Base-by-base conservation (phyloP, 2,888 invertebrate species). In the Plemyria rubiginata region DNA sequence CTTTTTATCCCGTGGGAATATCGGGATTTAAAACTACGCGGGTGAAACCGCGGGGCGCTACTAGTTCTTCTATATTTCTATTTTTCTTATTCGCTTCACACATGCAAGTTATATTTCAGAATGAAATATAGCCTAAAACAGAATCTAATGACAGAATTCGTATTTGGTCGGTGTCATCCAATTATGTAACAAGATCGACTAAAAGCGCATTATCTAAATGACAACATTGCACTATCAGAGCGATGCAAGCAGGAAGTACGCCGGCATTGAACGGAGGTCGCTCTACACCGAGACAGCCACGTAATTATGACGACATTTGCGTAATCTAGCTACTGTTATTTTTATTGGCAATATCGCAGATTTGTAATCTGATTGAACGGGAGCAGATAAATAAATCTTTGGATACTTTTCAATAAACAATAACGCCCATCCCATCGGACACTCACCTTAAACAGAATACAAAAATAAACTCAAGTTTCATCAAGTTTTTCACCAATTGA, bases 181-280 rank as follows among this genome's bases (percentile, higher is more conserved):
- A 11, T 11, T 38, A 8, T 38, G 36, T 45, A 16, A 41, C 16
- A 16, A 15, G 43, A 13, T 13, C 6, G 41, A 43, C 43, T 8
- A 29, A n/a, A 48, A 11, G 16, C 67, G 70, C 68, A 76, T 72
- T 41, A 58, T 79, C 71, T 75, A 72, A 74, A 75, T 79, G 9
- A 48, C 43, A 50, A 60, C 40, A 55, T 38, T 63, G 76, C 65
- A 65, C 62, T 62, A 66, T 67, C 63, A 54, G 55, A 73, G 75
- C 71, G 71, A 70, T 77, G 75, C 77, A 78, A 76, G 74, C 77
- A 82, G 82, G 82, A 82, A 82, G 77, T 70, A 66, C 62, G 68
- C 70, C 70, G 77, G 72, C 77, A 78, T 66, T 78, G 77, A 75
- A 69, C 71, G 72, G 76, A 77, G 79, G 76, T 70, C 76, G 73